Base-by-base conservation (phyloP, 1,140 invertebrate genomes). In the Archivesica marissinica region DNA sequence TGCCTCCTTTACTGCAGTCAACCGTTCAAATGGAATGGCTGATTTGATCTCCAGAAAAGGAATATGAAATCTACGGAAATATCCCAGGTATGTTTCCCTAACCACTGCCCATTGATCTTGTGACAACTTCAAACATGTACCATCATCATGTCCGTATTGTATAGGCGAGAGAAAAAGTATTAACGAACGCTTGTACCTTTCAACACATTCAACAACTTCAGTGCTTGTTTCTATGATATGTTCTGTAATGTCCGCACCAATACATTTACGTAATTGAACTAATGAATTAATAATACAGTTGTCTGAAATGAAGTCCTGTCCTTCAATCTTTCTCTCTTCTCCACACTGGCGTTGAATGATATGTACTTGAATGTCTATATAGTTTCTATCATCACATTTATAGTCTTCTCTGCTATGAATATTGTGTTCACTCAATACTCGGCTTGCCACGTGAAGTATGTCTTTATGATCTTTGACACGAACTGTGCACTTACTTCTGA, bases 201-300 rank as follows among this genome's bases (percentile, higher is more conserved):
- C 75, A n/a, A 78, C 20, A 6, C 15, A n/a, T 61, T 56, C 20
- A 35, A n/a, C n/a, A 9, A 78, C 56, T 25, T 41, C 54, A n/a
- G n/a, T n/a, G 41, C 9, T 13, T 2, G 7, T 78, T 38, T 23
- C 33, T 6, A 38, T 30, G 7, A 61, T 23, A 9, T 0, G n/a
- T 39, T 78, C 52, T 30, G 25, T 15, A 59, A 3, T 39, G 23
- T 33, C 25, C 3, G 4, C n/a, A 54, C 52, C 54, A 11, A 61
- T 17, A 78, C 52, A 78, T 61, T n/a, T 38, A 39, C n/a, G n/a
- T n/a, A 61, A 23, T 20, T 39, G 23, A n/a, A 78, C 75, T 25
- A 78, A 15, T 20, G 17, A 33, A 61, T 35, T 59, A 11, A 78
- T 41, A 41, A 78, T 30, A 54, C 75, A 54, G 75, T 78, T 61